phyloP scores from a whole-genome alignment of 2,888 invertebrate species.

The Chrysolina haemoptera region DNA sequence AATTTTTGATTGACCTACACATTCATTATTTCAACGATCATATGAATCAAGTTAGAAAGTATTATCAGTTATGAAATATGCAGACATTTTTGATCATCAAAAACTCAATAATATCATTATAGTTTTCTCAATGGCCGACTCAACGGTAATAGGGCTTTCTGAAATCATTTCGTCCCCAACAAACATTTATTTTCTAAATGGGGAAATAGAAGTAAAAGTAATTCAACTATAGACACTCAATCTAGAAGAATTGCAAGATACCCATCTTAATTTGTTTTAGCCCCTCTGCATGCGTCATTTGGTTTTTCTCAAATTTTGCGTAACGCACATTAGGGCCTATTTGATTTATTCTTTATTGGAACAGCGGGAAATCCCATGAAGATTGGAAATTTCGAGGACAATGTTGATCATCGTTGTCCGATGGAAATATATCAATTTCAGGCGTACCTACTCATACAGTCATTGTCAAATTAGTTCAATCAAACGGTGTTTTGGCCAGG shows the following conservation, averaged over 20 bases:
- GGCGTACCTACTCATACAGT: too few relatives aligned
- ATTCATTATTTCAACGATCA: too few relatives aligned
- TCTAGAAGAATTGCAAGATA: slow-evolving; percentile 55
- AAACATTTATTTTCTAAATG: slow-evolving; percentile 45
- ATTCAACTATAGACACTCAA: slow-evolving; percentile 57
- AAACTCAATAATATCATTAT: not conserved
- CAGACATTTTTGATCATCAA: too few relatives aligned
- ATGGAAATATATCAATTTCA: not conserved
- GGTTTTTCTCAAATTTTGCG: slow-evolving; percentile 48
- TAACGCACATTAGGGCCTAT: slow-evolving; percentile 25
- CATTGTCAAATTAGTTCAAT: too few relatives aligned
- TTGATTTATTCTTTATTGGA: slow-evolving; percentile 39
- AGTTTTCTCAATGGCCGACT: not conserved
- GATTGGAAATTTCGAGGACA: slow-evolving; percentile 19
- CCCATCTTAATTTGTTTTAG: slow-evolving; percentile 58
- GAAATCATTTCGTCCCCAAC: slow-evolving; percentile 33
- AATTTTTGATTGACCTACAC: too few relatives aligned
- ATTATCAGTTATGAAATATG: too few relatives aligned
- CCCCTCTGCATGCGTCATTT: slow-evolving; percentile 57
- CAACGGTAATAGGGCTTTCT: slow-evolving; percentile 7
- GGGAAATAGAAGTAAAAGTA: slow-evolving; percentile 50
- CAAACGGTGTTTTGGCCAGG: too few relatives aligned
- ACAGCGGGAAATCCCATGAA: slow-evolving; percentile 20
- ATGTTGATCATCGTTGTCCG: not conserved
- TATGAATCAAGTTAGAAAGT: too few relatives aligned